Evolutionary conservation across 2,797 vertebrate species (phyloP).

Genomic region (Phalanger gymnotis): DNA sequence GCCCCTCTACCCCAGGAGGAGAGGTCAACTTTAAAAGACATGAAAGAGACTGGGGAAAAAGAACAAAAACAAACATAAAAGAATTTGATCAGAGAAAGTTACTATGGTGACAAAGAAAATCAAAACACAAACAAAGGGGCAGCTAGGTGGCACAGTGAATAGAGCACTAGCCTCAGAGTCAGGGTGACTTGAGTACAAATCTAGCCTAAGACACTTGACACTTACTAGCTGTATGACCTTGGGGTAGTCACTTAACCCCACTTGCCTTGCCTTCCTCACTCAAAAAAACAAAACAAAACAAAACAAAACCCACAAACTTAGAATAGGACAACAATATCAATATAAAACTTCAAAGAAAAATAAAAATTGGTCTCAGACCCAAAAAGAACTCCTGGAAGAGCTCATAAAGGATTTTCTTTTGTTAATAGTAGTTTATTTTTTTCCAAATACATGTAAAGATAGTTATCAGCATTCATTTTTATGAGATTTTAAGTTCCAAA

Average conservation of each 20-base stretch:
- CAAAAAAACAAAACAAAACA: no score
- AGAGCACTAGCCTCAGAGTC: no score
- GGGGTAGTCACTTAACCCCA: no score
- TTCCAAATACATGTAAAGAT: neutral
- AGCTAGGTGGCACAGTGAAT: no score
- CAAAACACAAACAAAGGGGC: no score
- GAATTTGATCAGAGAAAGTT: neutral
- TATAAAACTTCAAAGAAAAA: neutral
- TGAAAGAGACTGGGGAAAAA: neutral
- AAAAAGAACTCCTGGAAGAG: neutral
- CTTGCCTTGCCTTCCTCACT: no score
- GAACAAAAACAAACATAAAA: neutral
- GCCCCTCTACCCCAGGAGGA: neutral
- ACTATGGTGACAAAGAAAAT: neutral
- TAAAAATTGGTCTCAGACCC: neutral
- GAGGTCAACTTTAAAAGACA: neutral
- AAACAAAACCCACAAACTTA: no score
- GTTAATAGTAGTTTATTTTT: no score
- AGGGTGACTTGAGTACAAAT: no score
- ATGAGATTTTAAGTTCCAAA: neutral
- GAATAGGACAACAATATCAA: neutral
- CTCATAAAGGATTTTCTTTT: neutral
- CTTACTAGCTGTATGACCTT: no score
- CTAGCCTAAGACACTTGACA: no score
- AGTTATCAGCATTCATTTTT: neutral